Base-by-base conservation (phyloP, 2,888 invertebrate species). In the Rhyacophila evoluta region DNA sequence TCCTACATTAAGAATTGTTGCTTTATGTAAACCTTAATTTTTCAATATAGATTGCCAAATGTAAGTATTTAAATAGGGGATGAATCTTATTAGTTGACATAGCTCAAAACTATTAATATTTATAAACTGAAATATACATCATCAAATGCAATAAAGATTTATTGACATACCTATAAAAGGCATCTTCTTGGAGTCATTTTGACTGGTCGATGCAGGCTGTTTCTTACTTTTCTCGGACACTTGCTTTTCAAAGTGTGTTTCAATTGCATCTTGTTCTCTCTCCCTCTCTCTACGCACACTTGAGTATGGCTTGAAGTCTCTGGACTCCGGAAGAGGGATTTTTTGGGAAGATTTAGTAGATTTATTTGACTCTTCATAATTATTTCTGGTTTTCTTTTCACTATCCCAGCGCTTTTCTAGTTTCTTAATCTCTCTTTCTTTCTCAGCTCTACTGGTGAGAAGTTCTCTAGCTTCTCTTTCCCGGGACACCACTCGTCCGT, bases 81-180 rank as follows among this genome's bases (percentile, higher is more conserved):
- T n/a, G n/a, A n/a, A n/a, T n/a, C n/a, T n/a, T n/a, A n/a, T n/a
- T n/a, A n/a, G n/a, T n/a, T n/a, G n/a, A n/a, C n/a, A n/a, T n/a
- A n/a, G n/a, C n/a, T n/a, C n/a, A n/a, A n/a, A n/a, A n/a, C n/a
- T n/a, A n/a, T n/a, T n/a, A n/a, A n/a, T n/a, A n/a, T n/a, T n/a
- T n/a, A n/a, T n/a, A n/a, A n/a, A n/a, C n/a, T n/a, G n/a, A n/a
- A n/a, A n/a, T n/a, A n/a, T n/a, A n/a, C n/a, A n/a, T n/a, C n/a
- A n/a, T n/a, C n/a, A n/a, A n/a, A n/a, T n/a, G n/a, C n/a, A n/a
- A n/a, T n/a, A n/a, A n/a, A 10, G 70, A n/a, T 70, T 29, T 36
- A 28, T 72, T 28, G 28, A 83, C 84, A n/a, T 81, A 82, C 96
- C 96, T 82, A 96, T 96, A 83, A 96, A 95, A 0, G 95, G 95